These are phyloP conservation scores for Cynopterus brachyotis DNA, from an alignment of 2,113 vertebrate genomes.

Conservation along the genomic window DNA sequence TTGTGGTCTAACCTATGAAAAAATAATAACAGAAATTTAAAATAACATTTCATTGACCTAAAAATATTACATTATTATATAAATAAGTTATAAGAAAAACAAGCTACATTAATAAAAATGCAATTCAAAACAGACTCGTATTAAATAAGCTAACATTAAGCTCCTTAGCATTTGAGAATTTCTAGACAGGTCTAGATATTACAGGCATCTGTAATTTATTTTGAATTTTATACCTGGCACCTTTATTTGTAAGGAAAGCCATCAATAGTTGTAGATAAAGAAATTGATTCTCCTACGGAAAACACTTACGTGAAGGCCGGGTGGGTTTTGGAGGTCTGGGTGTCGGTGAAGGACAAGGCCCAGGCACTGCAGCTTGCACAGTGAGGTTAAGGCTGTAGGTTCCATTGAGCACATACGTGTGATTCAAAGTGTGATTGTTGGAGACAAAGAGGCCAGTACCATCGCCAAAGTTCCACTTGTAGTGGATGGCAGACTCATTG, in stretches of 20 bases:
- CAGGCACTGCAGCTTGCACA: constrained; percentile 89
- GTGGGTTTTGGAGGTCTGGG: constrained; percentile 75
- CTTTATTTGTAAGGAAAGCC: background rate
- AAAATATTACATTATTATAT: background rate
- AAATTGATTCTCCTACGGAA: background rate
- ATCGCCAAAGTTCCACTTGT: constrained; percentile 94
- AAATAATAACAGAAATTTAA: background rate
- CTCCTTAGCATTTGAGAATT: background rate
- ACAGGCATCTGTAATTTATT: background rate
- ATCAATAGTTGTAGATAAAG: background rate
- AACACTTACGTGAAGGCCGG: constrained; percentile 75
- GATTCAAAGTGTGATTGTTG: constrained; percentile 84
- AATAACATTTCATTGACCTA: background rate
- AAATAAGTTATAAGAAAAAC: background rate
- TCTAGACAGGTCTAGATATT: background rate
- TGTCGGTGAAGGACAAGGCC: constrained; percentile 85
- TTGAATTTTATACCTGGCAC: background rate
- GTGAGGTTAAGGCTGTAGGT: constrained; percentile 89
- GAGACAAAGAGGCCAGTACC: constrained; percentile 90
- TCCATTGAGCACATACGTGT: constrained; percentile 88
- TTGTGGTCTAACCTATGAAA: background rate
- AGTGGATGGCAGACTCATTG: constrained; percentile 88
- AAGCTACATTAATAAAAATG: background rate
- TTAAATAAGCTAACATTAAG: background rate
- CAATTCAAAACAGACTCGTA: background rate